Evolutionary conservation across 2,888 invertebrate species (phyloP).

Genomic region (Drosophila bunnanda): DNA sequence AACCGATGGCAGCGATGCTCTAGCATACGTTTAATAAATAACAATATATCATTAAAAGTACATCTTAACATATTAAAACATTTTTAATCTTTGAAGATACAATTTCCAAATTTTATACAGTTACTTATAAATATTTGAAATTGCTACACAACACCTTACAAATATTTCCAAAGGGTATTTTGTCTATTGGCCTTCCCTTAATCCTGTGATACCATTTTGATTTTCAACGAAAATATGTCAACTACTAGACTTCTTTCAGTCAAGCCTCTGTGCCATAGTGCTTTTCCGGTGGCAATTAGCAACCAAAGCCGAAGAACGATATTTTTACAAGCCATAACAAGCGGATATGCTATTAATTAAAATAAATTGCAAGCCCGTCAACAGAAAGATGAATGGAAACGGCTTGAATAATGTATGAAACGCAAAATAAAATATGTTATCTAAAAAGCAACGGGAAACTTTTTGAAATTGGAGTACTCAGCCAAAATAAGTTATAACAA

Average conservation of each 20-base stretch:
- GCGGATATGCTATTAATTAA: slow-evolving; percentile 65
- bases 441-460: background rate
- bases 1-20: slow-evolving; percentile 36
- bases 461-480: background rate
- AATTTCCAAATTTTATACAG: background rate
- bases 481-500: background rate
- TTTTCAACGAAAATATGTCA: slow-evolving; percentile 35
- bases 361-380: slow-evolving; percentile 63
- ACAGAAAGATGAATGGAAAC: slow-evolving; percentile 1
- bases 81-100: background rate
- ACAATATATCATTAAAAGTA: background rate
- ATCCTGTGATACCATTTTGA: background rate
- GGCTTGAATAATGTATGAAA: background rate
- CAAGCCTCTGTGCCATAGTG: slow-evolving; percentile 16
- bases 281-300: slow-evolving; percentile 70
- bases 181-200: background rate
- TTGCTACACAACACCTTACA: background rate
- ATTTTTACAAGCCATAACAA: slow-evolving; percentile 26
- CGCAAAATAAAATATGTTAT: background rate
- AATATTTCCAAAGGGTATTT: slow-evolving; percentile 4
- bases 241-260: slow-evolving; percentile 31
- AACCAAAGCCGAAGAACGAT: slow-evolving; percentile 45
- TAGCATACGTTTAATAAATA: background rate
- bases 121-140: background rate
- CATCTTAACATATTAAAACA: background rate